These are phyloP conservation scores for Phrynocephalus guinanensis DNA, from an alignment of 2,797 vertebrate species.

Conservation along the genomic window DNA sequence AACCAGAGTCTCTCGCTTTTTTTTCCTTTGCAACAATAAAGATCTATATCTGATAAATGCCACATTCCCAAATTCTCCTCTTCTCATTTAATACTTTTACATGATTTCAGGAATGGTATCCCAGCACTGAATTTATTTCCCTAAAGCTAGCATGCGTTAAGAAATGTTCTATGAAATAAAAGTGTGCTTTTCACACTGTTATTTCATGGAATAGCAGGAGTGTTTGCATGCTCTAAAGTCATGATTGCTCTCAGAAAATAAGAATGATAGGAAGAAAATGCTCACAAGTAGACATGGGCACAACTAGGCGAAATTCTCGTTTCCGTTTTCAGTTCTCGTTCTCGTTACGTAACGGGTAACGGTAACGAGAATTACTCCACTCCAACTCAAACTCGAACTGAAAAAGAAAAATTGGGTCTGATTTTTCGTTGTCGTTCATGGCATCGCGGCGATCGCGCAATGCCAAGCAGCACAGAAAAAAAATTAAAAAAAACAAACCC, in stretches of 20 bases:
- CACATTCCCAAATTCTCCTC: slow-evolving; percentile 19
- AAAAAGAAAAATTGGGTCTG: too few species aligned
- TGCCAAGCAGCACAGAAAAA: too few species aligned
- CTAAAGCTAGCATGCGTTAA: background rate
- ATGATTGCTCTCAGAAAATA: background rate
- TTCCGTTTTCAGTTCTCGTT: too few species aligned
- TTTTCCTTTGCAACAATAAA: slow-evolving; percentile 59
- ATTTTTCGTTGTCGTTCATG: too few species aligned
- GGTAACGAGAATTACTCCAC: too few species aligned
- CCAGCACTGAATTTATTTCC: background rate
- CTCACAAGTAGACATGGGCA: too few species aligned
- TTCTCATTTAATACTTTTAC: slow-evolving; percentile 3
- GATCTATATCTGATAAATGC: slow-evolving; percentile 67
- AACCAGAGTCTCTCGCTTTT: slow-evolving; percentile 71
- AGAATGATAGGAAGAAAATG: background rate
- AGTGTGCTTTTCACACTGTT: background rate
- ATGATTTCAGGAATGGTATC: background rate
- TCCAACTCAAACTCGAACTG: too few species aligned
- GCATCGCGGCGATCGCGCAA: too few species aligned
- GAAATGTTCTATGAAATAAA: too few species aligned
- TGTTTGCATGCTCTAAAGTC: background rate
- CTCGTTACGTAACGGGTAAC: too few species aligned
- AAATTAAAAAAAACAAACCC: too few species aligned
- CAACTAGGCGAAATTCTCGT: too few species aligned
- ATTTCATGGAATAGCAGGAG: background rate